Evolutionary conservation across 1,140 invertebrate species (phyloP).

Genomic region (Asobara japonica): DNA sequence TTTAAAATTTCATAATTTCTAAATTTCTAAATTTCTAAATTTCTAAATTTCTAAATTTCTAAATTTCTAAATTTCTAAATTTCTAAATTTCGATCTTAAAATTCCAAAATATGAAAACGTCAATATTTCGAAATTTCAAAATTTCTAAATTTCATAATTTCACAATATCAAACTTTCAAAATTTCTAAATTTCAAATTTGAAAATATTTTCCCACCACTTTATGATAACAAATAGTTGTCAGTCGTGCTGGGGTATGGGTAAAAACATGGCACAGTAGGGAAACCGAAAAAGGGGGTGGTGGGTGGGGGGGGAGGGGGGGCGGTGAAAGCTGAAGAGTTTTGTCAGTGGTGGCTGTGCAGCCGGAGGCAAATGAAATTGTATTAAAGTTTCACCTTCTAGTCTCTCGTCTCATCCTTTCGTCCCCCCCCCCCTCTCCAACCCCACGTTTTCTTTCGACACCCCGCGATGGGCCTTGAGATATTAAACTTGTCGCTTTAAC

Average conservation of each 20-base stretch:
- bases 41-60: too few species aligned
- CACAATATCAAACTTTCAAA: too few species aligned
- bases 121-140: too few species aligned
- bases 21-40: too few species aligned
- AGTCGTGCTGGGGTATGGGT: constrained; percentile 36
- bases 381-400: constrained; percentile 58
- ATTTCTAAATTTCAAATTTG: too few species aligned
- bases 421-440: constrained; percentile 35
- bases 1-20: too few species aligned
- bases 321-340: constrained; percentile 44
- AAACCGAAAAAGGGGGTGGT: constrained; percentile 24
- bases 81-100: too few species aligned
- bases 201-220: background rate
- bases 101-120: too few species aligned
- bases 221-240: constrained; percentile 1
- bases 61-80: too few species aligned
- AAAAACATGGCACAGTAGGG: constrained; percentile 27
- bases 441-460: constrained; percentile 31
- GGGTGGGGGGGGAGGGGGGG: constrained; percentile 21
- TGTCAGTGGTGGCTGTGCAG: constrained; percentile 46
- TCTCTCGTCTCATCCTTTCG: constrained; percentile 40
- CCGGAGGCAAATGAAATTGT: constrained; percentile 60
- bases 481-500: constrained; percentile 63
- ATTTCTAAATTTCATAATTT: too few species aligned
- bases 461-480: constrained; percentile 39